phyloP scores from a whole-genome alignment of 2,113 vertebrate species.

The Anguilla rostrata region DNA sequence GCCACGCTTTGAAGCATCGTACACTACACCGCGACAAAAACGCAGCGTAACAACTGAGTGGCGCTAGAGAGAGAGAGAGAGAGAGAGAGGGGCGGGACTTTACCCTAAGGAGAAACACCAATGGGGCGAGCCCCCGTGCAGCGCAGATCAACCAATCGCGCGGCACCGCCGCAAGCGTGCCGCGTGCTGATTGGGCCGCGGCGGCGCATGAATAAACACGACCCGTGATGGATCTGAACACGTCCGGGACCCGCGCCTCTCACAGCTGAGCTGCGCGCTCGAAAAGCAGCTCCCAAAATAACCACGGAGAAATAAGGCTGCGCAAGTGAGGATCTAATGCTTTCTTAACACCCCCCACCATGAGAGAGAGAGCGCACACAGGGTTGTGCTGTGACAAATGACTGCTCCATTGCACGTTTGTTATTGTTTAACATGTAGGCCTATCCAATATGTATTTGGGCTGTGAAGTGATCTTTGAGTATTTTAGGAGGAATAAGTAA shows the following conservation, averaged over 20 bases:
- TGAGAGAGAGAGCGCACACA: background rate
- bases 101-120: background rate
- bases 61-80: background rate
- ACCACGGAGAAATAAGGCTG: background rate
- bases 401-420: background rate
- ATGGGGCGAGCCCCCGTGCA: background rate
- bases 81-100: background rate
- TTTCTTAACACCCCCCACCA: background rate
- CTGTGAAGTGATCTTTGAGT: background rate
- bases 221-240: background rate
- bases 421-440: background rate
- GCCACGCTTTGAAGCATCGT: background rate
- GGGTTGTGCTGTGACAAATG: background rate
- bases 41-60: background rate
- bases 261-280: background rate
- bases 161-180: background rate
- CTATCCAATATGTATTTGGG: background rate
- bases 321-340: background rate
- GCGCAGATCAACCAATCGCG: slow-evolving; percentile 3
- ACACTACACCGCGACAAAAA: background rate
- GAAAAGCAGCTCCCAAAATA: background rate
- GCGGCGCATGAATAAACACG: slow-evolving; percentile 10
- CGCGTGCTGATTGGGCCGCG: background rate
- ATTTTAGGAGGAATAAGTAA: background rate
- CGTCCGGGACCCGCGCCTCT: background rate